Percentiles rank a stretch among this genome's conserved stretches.
Evolutionary conservation across 37 sponge, comb jelly and placozoan species (phyloP).

Genomic region (Agelas oroides): DNA sequence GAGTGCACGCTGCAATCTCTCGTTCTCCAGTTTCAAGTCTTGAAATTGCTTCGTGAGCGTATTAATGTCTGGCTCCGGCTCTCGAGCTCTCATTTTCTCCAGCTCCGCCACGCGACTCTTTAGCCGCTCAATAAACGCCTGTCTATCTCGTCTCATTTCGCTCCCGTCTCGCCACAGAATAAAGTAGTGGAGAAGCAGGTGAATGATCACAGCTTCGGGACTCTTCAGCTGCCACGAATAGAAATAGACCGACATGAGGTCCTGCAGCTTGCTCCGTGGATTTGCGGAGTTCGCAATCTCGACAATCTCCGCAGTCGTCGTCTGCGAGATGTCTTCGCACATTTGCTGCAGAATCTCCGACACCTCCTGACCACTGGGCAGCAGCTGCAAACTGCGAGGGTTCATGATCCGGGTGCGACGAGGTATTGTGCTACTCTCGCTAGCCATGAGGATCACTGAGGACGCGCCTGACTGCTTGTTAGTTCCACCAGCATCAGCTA

Average conservation of each 20-base stretch:
- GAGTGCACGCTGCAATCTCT: neutral
- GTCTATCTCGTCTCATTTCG: neutral
- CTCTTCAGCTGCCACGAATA: conserved; percentile 17
- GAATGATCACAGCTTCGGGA: conserved; percentile 3
- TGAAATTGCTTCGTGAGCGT: neutral
- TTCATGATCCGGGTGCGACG: no score
- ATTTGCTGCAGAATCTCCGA: neutral
- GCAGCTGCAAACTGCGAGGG: no score
- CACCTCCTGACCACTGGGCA: no score
- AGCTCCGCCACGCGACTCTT: conserved; percentile 14
- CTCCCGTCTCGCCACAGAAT: conserved; percentile 8
- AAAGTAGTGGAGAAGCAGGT: conserved; percentile 32
- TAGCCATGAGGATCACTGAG: no score
- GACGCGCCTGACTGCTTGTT: no score
- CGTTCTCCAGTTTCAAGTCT: conserved; percentile 3
- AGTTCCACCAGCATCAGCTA: no score
- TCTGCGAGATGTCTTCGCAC: neutral
- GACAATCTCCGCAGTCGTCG: neutral
- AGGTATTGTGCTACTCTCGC: no score
- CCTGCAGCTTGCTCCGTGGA: conserved; percentile 3
- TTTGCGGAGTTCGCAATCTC: conserved; percentile 9
- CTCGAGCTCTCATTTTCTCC: conserved; percentile 14
- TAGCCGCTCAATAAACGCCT: conserved; percentile 5
- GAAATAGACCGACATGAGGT: conserved; percentile 28
- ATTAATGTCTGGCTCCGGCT: neutral